Evolutionary conservation across 2,888 invertebrate genomes (phyloP).

Genomic region (Caenorhabditis zanzibari): DNA sequence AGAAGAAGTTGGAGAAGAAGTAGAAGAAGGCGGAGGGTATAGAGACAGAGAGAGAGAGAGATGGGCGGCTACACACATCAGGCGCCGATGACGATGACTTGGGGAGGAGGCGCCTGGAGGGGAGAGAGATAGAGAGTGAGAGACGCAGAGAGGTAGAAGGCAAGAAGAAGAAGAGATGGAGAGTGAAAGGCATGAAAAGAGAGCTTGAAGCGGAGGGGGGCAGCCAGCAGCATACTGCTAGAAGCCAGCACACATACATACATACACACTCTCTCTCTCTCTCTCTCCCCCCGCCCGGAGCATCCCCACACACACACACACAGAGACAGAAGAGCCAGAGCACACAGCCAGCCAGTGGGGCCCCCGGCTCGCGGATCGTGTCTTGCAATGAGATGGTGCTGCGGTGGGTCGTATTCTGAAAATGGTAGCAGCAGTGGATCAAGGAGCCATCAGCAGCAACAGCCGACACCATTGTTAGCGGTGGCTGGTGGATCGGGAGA

Average conservation of each 20-base stretch:
- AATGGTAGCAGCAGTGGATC: slow-evolving; percentile 33
- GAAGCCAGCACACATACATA: slow-evolving; percentile 22
- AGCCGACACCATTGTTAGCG: slow-evolving; percentile 53
- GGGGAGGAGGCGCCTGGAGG: background rate
- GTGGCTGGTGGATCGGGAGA: slow-evolving; percentile 22
- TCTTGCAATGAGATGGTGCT: slow-evolving; percentile 69
- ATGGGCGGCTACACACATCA: slow-evolving; percentile 17
- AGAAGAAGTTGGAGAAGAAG: too few species aligned
- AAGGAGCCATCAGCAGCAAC: background rate
- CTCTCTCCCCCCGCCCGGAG: slow-evolving; percentile 2
- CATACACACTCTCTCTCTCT: slow-evolving; percentile 1
- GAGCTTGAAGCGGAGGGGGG: slow-evolving; percentile 25
- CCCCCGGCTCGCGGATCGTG: too few species aligned
- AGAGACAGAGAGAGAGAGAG: slow-evolving; percentile 20
- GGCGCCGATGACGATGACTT: too few species aligned
- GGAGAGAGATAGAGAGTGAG: slow-evolving; percentile 8
- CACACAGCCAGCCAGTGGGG: too few species aligned
- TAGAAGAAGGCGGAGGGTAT: slow-evolving; percentile 3
- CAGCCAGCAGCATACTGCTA: too few species aligned
- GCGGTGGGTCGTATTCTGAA: slow-evolving; percentile 70
- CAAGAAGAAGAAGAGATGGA: slow-evolving; percentile 9
- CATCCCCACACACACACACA: too few species aligned
- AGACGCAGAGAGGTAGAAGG: background rate
- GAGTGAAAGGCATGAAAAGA: slow-evolving; percentile 11
- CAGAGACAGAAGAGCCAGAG: background rate